phyloP scores from a whole-genome alignment of 2,888 invertebrate species.

The Incurvaria masculella region DNA sequence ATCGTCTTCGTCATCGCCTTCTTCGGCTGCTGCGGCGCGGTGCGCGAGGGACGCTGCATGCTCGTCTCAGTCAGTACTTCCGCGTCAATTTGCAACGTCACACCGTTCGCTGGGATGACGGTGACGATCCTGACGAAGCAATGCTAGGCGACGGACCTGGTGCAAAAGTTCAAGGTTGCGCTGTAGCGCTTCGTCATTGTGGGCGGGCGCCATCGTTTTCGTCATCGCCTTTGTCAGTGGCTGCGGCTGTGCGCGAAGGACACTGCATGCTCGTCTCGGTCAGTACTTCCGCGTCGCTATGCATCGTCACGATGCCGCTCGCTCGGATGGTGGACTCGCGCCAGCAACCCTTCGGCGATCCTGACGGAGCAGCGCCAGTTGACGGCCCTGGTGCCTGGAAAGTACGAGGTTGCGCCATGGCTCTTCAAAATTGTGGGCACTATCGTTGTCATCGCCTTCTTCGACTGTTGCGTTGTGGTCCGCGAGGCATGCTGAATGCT shows the following conservation, averaged over 20 bases:
- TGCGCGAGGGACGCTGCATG: slow-evolving; percentile 77
- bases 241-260: slow-evolving; percentile 85
- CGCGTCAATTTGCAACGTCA: too few relatives aligned
- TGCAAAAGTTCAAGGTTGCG: slow-evolving; percentile 51
- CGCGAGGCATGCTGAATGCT: slow-evolving; percentile 88
- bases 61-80: slow-evolving; percentile 70
- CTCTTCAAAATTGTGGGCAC: slow-evolving; percentile 66
- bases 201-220: slow-evolving; percentile 69
- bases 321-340: too few relatives aligned
- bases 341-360: too few relatives aligned
- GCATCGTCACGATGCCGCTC: too few relatives aligned
- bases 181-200: slow-evolving; percentile 65
- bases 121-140: too few relatives aligned
- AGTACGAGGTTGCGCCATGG: slow-evolving; percentile 58
- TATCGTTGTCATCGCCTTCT: slow-evolving; percentile 76
- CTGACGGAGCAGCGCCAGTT: too few relatives aligned
- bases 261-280: slow-evolving; percentile 86
- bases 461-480: slow-evolving; percentile 88
- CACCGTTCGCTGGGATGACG: too few relatives aligned
- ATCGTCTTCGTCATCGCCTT: slow-evolving; percentile 71
- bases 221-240: slow-evolving; percentile 87
- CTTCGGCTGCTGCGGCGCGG: slow-evolving; percentile 84
- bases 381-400: slow-evolving; percentile 38
- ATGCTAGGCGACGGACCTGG: slow-evolving; percentile 41
- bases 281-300: too few relatives aligned